These are phyloP conservation scores for Pycnomerus fuliginosus DNA, from an alignment of 2,888 invertebrate genomes.

Conservation along the genomic window DNA sequence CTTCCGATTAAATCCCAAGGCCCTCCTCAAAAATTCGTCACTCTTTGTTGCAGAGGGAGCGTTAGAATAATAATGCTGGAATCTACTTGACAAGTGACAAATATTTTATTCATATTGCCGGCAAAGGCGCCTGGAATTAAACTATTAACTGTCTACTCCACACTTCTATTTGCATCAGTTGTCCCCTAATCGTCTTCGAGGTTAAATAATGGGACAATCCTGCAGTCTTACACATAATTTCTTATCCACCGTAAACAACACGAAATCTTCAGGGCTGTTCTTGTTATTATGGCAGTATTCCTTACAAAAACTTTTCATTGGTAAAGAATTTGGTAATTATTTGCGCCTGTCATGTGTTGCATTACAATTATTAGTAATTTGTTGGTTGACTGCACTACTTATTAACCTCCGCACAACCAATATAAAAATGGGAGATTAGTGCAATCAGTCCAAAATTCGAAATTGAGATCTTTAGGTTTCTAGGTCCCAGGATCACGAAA, in stretches of 20 bases:
- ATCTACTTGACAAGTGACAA: background rate
- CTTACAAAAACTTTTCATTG: too few relatives aligned
- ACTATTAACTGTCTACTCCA: slow-evolving; percentile 9
- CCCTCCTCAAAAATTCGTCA: too few relatives aligned
- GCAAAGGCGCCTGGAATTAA: slow-evolving; percentile 3
- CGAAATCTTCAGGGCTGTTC: slow-evolving; percentile 1
- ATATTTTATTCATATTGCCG: slow-evolving; percentile 7
- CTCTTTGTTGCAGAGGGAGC: slow-evolving; percentile 5
- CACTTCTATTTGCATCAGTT: slow-evolving; percentile 8
- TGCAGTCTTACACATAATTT: slow-evolving; percentile 2
- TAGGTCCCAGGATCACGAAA: too few relatives aligned
- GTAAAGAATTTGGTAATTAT: too few relatives aligned
- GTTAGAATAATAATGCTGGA: background rate
- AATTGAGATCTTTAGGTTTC: too few relatives aligned
- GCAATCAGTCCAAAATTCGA: too few relatives aligned
- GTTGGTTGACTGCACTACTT: too few relatives aligned
- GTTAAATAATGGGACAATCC: slow-evolving; percentile 6
- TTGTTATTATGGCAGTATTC: slow-evolving; percentile 3
- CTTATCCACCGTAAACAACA: slow-evolving; percentile 6
- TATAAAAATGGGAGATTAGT: too few relatives aligned
- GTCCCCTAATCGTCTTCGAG: slow-evolving; percentile 6
- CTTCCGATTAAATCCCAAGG: too few relatives aligned
- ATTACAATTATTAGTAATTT: too few relatives aligned
- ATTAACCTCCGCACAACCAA: too few relatives aligned
- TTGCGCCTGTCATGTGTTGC: too few relatives aligned